Evolutionary conservation across 2,113 vertebrate genomes (phyloP), one percentile per base, ranked within the genome.

Genomic region (Colossoma macropomum): DNA sequence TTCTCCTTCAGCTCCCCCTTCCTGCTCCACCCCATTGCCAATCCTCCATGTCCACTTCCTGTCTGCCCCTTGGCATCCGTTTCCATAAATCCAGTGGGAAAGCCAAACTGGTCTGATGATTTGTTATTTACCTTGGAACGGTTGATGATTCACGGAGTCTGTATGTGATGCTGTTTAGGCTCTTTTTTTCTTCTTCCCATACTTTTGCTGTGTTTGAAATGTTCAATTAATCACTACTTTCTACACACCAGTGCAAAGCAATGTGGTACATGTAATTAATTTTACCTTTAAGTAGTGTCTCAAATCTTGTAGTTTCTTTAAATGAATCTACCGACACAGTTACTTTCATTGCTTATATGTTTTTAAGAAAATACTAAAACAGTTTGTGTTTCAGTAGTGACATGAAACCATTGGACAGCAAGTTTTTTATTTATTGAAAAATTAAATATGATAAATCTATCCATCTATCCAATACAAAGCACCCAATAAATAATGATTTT

Each of bases 81-180:
- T 82, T 32, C 27, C 34, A 45, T 30, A 60, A 59, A 82, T 77
- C 25, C 63, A 56, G 30, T 75, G 48, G 72, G 45, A 59, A 34
- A 25, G 32, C 21, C 34, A 62, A 28, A 28, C 52, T n/a, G 23
- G n/a, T 45, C 13, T 38, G 68, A 27, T 59, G 21, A 65, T 13
- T 68, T 8, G 21, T 48, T 41, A 52, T 65, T 54, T 66, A 41
- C 50, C 45, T 56, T 32, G 30, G 21, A 23, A 34, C 16, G 1
- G 63, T 54, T 25, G 28, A 41, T 23, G 68, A 34, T 69, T 69
- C 21, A 38, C 66, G 23, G 30, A 45, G 63, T 66, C 13, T 66
- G 63, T 27, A 19, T 66, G 63, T 32, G 7, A 32, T 66, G 27
- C 63, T 8, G 9, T 62, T 27, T n/a, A 25, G 9, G 59, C 25